Evolutionary conservation across 2,113 vertebrate species (phyloP).

Genomic region (Piprites chloris): DNA sequence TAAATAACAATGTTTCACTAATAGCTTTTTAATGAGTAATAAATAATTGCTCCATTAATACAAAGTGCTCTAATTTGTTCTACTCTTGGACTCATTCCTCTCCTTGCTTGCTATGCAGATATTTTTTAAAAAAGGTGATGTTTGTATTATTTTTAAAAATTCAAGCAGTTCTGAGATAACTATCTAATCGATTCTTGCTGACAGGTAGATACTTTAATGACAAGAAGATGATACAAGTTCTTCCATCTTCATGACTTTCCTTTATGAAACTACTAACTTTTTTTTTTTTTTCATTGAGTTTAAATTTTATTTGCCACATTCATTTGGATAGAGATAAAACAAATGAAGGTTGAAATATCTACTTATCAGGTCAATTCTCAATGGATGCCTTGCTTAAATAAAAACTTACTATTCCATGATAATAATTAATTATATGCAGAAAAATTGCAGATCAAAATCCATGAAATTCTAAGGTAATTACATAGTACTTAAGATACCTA

Average conservation of each 20-base stretch:
- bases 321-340: neutral
- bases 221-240: neutral
- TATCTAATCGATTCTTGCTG: neutral
- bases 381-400: neutral
- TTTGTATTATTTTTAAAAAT: neutral
- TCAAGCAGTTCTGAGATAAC: neutral
- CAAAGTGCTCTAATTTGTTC: conserved; percentile 26
- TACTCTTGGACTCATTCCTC: neutral
- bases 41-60: conserved; percentile 68
- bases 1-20: conserved; percentile 63
- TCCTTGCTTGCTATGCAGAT: neutral
- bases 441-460: neutral
- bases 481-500: neutral
- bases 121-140: neutral
- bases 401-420: neutral
- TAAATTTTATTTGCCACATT: neutral
- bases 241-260: neutral
- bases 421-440: neutral
- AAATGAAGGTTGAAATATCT: neutral
- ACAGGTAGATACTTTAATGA: neutral
- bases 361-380: neutral
- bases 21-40: conserved; percentile 67
- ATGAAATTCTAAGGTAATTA: neutral
- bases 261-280: neutral
- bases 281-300: neutral